Evolutionary conservation across 1,140 invertebrate genomes (phyloP), one percentile per base, ranked within the genome.

Genomic region (Drosophila cardini): DNA sequence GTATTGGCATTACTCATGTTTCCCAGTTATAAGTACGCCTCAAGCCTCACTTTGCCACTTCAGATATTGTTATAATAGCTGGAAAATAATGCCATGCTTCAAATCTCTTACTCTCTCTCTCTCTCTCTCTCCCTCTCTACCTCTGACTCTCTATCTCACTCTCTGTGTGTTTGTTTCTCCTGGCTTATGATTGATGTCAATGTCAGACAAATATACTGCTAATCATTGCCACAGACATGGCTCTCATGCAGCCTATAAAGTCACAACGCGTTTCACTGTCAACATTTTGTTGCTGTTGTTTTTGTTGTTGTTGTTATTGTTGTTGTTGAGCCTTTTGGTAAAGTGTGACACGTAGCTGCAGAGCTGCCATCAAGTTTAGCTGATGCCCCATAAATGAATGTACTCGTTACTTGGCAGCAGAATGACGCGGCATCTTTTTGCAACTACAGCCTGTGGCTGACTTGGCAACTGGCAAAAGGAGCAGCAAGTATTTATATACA

Each of bases 381-480:
- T 77, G 80, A 84, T 84, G 82, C 45, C 63, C 38, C 55, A 76
- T 18, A 69, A 84, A 80, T 84, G 73, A 84, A 84, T 67, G 72
- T 70, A 58, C 26, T 50, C 48, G 48, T 32, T 32, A 72, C 60
- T 46, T 78, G 82, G 78, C 61, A 64, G 71, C 74, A 40, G 34
- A 40, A 45, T 69, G 56, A 53, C 56, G 32, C 21, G 48, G 32
- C 56, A 18, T 32, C 18, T 11, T 57, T 52, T 57, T 52, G 61
- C 69, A 5, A 26, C 36, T 18, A 11, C 34, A 2, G 57, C 9
- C 45, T 48, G 34, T 18, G 78, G 62, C 82, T 81, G 64, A 81
- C 82, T 85, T 81, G 78, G 78, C 83, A 86, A 82, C 82, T 86
- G 83, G n/a, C n/a, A 69, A 87, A 87, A 48, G 58, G 83, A 86